A percentile compares a stretch with the other conserved stretches of the same genome.
These are phyloP conservation scores for Orius laevigatus DNA, from an alignment of 1,140 invertebrate genomes.

Conservation along the genomic window DNA sequence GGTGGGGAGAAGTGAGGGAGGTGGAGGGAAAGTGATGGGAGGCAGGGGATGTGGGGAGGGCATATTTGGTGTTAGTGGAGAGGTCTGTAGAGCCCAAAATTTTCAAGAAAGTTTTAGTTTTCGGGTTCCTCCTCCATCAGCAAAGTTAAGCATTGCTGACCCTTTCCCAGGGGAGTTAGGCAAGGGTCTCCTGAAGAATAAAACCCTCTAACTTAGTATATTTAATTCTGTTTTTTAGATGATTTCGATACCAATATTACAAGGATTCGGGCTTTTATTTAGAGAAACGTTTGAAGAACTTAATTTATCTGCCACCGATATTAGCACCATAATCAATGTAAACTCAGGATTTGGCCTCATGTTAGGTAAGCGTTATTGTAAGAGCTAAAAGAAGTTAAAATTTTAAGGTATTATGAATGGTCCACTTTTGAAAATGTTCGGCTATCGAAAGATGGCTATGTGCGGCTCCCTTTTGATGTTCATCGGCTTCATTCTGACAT, in stretches of 20 bases:
- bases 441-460: constrained; percentile 38
- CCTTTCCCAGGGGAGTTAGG: too few relatives aligned
- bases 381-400: background rate
- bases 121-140: too few relatives aligned
- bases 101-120: too few relatives aligned
- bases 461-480: constrained; percentile 34
- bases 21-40: background rate
- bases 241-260: constrained; percentile 18
- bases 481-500: constrained; percentile 33
- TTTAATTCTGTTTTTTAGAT: too few relatives aligned
- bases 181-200: too few relatives aligned
- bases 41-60: too few relatives aligned
- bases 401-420: constrained; percentile 38
- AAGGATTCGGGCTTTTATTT: constrained; percentile 20
- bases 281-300: constrained; percentile 18
- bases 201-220: too few relatives aligned
- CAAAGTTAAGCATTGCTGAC: too few relatives aligned
- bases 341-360: constrained; percentile 44
- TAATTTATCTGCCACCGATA: constrained; percentile 30
- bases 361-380: constrained; percentile 23
- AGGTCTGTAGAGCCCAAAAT: too few relatives aligned
- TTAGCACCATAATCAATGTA: constrained; percentile 37
- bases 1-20: background rate
- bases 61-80: too few relatives aligned
- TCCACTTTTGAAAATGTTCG: constrained; percentile 33